Conservation (phyloP, 1,140 invertebrate species). For the Ooceraea biroi region DNA sequence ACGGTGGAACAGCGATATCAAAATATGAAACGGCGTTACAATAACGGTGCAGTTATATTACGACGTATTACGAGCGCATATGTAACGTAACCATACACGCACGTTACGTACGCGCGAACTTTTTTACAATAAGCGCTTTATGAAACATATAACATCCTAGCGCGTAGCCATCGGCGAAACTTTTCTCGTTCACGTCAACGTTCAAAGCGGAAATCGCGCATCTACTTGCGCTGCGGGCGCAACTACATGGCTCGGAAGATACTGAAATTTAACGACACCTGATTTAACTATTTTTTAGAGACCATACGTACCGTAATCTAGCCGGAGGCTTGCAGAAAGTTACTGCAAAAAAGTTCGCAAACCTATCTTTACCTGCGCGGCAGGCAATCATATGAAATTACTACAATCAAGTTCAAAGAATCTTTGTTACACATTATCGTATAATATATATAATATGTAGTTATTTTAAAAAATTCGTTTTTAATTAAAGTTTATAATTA, state of each 20-base stretch:
- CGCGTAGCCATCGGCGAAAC: slow-evolving; percentile 12
- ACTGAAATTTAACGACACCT: slow-evolving; percentile 24
- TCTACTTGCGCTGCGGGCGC: not conserved
- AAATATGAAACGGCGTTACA: not conserved
- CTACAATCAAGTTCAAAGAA: not conserved
- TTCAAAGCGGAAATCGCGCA: slow-evolving; percentile 24
- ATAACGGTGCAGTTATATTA: not conserved
- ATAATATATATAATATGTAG: no score
- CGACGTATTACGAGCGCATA: not conserved
- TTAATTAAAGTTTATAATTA: no score
- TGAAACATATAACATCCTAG: not conserved
- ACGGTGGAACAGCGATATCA: not conserved
- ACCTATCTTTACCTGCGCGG: not conserved
- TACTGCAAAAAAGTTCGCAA: not conserved
- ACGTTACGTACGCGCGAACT: not conserved
- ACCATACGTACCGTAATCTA: not conserved
- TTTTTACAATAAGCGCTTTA: slow-evolving; percentile 38
- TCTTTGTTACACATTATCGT: not conserved
- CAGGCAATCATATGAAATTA: slow-evolving; percentile 6
- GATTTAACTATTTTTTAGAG: slow-evolving; percentile 22
- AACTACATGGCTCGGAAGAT: slow-evolving; percentile 2
- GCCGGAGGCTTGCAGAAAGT: not conserved
- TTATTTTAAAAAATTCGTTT: no score
- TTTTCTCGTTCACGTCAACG: slow-evolving; percentile 28
- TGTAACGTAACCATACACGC: not conserved